Base-by-base conservation (phyloP, 2,797 vertebrate genomes). In the Masticophis lateralis region DNA sequence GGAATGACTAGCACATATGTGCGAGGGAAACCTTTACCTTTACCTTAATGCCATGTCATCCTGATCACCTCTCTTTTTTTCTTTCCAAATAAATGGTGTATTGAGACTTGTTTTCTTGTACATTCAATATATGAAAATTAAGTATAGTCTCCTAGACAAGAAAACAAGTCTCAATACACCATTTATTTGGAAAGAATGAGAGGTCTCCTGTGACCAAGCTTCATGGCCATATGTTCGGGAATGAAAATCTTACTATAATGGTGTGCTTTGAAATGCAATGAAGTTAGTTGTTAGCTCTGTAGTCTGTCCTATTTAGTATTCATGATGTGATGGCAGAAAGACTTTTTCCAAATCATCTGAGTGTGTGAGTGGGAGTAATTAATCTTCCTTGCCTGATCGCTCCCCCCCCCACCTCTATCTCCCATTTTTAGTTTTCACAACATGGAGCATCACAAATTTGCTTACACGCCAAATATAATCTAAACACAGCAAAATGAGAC, bases 341-440 rank as follows among this genome's bases (percentile, higher is more conserved):
- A 92, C 37, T 94, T 94, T 96, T 95, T 96, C 83, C 94, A 91
- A 95, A 91, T 7, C 92, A 93, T 94, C 89, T 94, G 55, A 93
- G 55, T 89, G 66, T 95, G 28, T 11, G 95, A 96, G n/a, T 79
- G 95, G 94, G 93, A 91, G 14, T 87, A 97, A 96, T 97, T 97
- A 95, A 96, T 95, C 28, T 94, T 96, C 94, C 79, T 88, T 94
- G 61, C 56, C 94, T 96, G 95, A 93, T 89, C 95, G 91, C n/a
- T 79, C 95, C 97, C 22, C 22, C 93, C 47, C 47, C 47, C 6
- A 51, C 96, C 43, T 53, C 93, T 10, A 93, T 13, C n/a, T 96
- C 95, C 91, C 55, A 88, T 93, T 95, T 97, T 94, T 94, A 96
- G 37, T 87, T 51, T 92, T 95, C 74, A 96, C 60, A 83, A 94